Evolutionary conservation across 2,888 invertebrate genomes (phyloP).

Genomic region (Eilema depressum): DNA sequence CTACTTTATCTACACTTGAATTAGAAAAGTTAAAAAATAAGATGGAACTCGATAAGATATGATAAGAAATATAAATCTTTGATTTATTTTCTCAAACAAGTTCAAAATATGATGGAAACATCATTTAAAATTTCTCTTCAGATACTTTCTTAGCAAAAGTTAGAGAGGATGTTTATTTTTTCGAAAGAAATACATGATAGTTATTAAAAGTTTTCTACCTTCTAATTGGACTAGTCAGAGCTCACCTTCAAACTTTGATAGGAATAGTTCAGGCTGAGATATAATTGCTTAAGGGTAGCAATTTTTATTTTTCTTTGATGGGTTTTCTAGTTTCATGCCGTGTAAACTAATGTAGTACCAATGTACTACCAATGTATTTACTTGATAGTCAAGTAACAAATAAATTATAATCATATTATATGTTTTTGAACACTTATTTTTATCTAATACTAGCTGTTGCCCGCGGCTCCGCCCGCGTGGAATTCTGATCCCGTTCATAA

Average conservation of each 20-base stretch:
- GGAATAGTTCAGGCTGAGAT: background rate
- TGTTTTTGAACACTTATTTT: too few relatives aligned
- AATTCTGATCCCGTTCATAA: too few relatives aligned
- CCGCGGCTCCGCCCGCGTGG: too few relatives aligned
- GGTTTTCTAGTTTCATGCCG: background rate
- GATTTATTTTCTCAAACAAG: background rate
- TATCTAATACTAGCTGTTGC: too few relatives aligned
- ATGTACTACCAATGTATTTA: too few relatives aligned
- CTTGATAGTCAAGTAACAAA: too few relatives aligned
- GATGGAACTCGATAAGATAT: too few relatives aligned
- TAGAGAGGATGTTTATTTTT: background rate
- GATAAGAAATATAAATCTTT: too few relatives aligned
- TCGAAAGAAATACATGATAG: background rate
- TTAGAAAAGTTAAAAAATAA: too few relatives aligned
- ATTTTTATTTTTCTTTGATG: background rate
- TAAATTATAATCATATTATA: too few relatives aligned
- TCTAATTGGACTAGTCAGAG: slow-evolving; percentile 26
- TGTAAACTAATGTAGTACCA: background rate
- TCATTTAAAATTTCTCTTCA: background rate
- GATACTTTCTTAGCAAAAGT: background rate
- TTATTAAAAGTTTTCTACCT: slow-evolving; percentile 24
- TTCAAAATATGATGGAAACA: background rate
- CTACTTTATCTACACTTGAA: too few relatives aligned
- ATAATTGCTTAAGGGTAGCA: background rate
- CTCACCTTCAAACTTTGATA: slow-evolving; percentile 35